A percentile compares a stretch with the other conserved stretches of the same genome.
phyloP scores from a whole-genome alignment of 2,888 invertebrate species.

The Tortricodes alternella region DNA sequence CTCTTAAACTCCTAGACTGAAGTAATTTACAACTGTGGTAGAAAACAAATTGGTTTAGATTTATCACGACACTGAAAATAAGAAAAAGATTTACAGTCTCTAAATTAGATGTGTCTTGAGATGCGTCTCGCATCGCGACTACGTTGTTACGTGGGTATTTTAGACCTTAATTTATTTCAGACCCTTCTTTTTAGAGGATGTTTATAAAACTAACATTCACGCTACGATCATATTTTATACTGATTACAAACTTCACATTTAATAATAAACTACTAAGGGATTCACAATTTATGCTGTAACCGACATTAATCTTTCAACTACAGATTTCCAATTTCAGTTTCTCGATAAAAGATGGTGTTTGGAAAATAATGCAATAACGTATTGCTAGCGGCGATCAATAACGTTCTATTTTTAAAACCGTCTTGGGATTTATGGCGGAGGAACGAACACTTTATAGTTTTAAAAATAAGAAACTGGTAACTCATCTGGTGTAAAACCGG shows the following conservation, averaged over 20 bases:
- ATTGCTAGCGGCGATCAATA: conserved; percentile 10
- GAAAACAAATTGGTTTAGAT: not conserved
- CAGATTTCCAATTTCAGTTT: conserved; percentile 7
- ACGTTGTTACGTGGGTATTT: not conserved
- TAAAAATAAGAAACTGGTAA: conserved; percentile 13
- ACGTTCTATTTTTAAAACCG: conserved; percentile 25
- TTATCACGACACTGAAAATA: not conserved
- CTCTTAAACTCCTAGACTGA: no score
- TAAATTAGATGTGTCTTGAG: not conserved
- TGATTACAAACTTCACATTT: not conserved
- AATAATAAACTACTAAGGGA: not conserved
- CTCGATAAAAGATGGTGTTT: conserved; percentile 24
- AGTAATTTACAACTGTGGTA: no score
- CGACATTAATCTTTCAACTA: conserved; percentile 20
- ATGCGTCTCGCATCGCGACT: not conserved
- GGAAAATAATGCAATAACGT: conserved; percentile 18
- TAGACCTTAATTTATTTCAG: not conserved
- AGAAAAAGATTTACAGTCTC: not conserved
- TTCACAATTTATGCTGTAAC: not conserved
- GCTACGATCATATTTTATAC: not conserved
- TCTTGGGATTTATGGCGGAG: conserved; percentile 16
- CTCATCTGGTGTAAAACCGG: not conserved
- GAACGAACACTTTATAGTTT: conserved; percentile 21
- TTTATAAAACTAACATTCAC: not conserved
- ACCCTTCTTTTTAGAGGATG: not conserved